Evolutionary conservation across 2,113 vertebrate genomes (phyloP).

Genomic region (Menidia beryllina): DNA sequence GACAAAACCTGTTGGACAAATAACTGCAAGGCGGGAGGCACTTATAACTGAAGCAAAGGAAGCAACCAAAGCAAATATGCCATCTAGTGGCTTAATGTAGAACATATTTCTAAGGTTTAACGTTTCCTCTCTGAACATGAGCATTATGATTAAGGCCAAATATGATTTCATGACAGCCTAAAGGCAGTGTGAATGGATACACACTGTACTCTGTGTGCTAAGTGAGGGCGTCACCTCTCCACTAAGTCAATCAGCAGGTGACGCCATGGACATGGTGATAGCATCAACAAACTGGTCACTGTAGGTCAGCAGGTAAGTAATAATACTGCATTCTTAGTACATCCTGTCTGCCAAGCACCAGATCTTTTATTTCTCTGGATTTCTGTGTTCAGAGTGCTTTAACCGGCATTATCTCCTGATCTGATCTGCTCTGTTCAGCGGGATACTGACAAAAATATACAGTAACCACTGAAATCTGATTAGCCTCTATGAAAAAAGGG

Average conservation of each 20-base stretch:
- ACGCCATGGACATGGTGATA: constrained; percentile 38
- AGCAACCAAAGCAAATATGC: constrained; percentile 27
- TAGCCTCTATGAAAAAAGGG: neutral
- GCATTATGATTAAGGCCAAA: neutral
- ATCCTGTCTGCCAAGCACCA: constrained; percentile 6
- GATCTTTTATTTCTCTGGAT: constrained; percentile 1
- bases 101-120: neutral
- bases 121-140: neutral
- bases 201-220: constrained; percentile 23
- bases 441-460: neutral
- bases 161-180: constrained; percentile 3
- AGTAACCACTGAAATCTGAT: constrained; percentile 4
- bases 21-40: neutral
- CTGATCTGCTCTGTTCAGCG: neutral
- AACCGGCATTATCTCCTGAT: neutral
- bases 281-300: constrained; percentile 36
- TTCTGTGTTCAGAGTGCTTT: neutral
- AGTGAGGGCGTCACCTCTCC: constrained; percentile 41
- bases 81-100: constrained; percentile 60
- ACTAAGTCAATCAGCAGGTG: constrained; percentile 66
- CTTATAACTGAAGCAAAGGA: neutral
- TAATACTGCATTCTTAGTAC: constrained; percentile 21
- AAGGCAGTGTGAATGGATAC: constrained; percentile 45
- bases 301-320: constrained; percentile 36
- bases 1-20: neutral